Percentiles rank a stretch among this genome's conserved stretches.
These are phyloP conservation scores for Semicossyphus pulcher DNA, from an alignment of 2,113 vertebrate genomes.

Conservation along the genomic window DNA sequence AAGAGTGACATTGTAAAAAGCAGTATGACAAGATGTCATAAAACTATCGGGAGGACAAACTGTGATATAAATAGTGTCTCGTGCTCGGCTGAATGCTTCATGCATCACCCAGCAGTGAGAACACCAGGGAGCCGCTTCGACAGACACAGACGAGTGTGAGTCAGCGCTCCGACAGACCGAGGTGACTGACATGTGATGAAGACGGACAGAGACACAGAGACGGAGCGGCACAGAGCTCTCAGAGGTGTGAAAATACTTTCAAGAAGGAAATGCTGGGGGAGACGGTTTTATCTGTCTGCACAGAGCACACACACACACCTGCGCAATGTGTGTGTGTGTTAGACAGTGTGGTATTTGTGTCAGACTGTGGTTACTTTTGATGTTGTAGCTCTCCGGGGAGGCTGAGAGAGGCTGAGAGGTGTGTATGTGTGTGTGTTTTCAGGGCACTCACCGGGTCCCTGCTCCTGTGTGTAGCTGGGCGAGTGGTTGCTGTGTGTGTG, in stretches of 20 bases:
- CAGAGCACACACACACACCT: neutral
- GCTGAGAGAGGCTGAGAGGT: neutral
- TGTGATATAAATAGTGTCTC: constrained; percentile 52
- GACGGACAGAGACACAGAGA: constrained; percentile 21
- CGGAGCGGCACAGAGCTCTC: neutral
- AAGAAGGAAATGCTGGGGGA: neutral
- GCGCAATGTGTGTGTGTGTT: neutral
- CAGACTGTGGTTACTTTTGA: neutral
- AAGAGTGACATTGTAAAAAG: constrained; percentile 21
- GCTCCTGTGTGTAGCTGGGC: constrained; percentile 95
- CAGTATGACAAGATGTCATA: constrained; percentile 16
- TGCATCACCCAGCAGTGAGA: constrained; percentile 20
- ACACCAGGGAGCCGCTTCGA: neutral
- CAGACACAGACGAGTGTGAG: constrained; percentile 29
- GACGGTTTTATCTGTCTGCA: constrained; percentile 8
- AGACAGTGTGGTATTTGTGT: neutral
- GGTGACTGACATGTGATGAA: constrained; percentile 7
- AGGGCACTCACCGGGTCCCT: constrained; percentile 88
- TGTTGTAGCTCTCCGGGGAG: neutral
- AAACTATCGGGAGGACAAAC: constrained; percentile 5
- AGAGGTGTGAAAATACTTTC: constrained; percentile 43
- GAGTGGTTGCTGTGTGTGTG: constrained; percentile 94
- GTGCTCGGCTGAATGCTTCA: constrained; percentile 20
- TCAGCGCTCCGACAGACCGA: constrained; percentile 39
- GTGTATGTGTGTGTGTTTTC: neutral